phyloP scores from a whole-genome alignment of 2,888 invertebrate species.

The Nipponacmea schrenckii region DNA sequence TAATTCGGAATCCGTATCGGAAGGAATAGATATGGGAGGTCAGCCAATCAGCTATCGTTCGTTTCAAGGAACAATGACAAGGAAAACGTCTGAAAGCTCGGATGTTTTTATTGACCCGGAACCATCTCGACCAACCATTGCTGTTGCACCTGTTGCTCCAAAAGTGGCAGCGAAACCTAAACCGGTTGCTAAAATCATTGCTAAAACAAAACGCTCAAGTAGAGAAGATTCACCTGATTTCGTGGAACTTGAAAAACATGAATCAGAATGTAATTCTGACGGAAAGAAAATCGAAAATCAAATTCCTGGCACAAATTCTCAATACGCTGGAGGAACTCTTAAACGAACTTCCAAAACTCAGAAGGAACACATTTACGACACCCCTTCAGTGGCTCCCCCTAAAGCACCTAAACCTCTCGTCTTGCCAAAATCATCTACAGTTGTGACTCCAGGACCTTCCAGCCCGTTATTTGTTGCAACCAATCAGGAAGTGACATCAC shows the following conservation, averaged over 20 bases:
- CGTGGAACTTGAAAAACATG: conserved; percentile 52
- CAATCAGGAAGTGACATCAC: conserved; percentile 35
- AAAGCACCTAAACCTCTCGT: conserved; percentile 34
- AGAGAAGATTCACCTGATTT: conserved; percentile 55
- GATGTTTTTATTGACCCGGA: conserved; percentile 9
- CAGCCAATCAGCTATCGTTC: conserved; percentile 72
- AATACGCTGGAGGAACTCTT: conserved; percentile 17
- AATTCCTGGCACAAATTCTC: not conserved
- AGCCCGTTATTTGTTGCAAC: conserved; percentile 42
- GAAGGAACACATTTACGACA: conserved; percentile 54
- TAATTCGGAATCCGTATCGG: conserved; percentile 30
- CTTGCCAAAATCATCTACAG: conserved; percentile 32
- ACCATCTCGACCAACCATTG: conserved; percentile 15
- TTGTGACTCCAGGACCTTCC: conserved; percentile 24
- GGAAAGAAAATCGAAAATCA: conserved; percentile 34
- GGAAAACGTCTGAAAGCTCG: not conserved
- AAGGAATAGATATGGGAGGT: conserved; percentile 40
- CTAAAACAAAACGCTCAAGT: conserved; percentile 56
- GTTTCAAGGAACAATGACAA: conserved; percentile 72
- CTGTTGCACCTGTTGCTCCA: conserved; percentile 77
- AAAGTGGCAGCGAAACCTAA: conserved; percentile 80
- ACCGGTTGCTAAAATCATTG: conserved; percentile 60
- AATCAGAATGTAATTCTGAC: conserved; percentile 48
- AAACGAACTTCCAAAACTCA: conserved; percentile 15
- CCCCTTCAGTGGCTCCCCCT: conserved; percentile 44